Evolutionary conservation across 2,113 vertebrate genomes (phyloP).

Genomic region (Gobius niger): DNA sequence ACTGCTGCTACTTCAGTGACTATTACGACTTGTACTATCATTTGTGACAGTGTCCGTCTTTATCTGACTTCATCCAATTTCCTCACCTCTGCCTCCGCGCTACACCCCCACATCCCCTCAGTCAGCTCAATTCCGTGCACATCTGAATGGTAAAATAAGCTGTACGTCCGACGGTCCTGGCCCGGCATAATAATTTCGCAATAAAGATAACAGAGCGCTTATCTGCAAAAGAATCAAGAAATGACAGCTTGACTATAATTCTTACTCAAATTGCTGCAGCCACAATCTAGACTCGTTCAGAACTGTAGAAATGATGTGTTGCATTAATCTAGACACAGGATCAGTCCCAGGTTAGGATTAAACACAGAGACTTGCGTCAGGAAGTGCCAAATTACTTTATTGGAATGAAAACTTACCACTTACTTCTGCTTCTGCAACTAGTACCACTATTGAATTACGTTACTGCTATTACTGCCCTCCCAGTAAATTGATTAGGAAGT

Average conservation of each 20-base stretch:
- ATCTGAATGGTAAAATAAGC: constrained; percentile 19
- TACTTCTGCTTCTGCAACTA: too few species aligned
- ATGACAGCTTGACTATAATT: neutral
- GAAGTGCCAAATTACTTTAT: too few species aligned
- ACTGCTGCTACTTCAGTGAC: neutral
- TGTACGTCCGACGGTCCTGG: neutral
- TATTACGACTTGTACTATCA: neutral
- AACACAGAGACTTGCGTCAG: too few species aligned
- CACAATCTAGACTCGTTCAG: neutral
- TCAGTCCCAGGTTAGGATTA: too few species aligned
- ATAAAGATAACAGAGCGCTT: neutral
- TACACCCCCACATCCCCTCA: neutral
- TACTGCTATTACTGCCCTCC: too few species aligned
- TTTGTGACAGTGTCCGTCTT: constrained; percentile 52
- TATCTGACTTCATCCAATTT: constrained; percentile 49
- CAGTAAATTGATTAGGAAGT: too few species aligned
- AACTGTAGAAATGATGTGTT: neutral
- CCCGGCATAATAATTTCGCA: constrained; percentile 3
- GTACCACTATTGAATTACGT: too few species aligned
- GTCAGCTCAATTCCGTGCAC: constrained; percentile 22
- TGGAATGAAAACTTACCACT: too few species aligned
- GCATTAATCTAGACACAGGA: neutral
- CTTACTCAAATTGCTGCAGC: neutral
- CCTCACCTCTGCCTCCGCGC: constrained; percentile 12
- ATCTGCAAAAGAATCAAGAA: neutral